A percentile compares a stretch with the other conserved stretches of the same genome.
These are phyloP conservation scores for Laticauda colubrina DNA, from an alignment of 2,113 vertebrate species.

Conservation along the genomic window DNA sequence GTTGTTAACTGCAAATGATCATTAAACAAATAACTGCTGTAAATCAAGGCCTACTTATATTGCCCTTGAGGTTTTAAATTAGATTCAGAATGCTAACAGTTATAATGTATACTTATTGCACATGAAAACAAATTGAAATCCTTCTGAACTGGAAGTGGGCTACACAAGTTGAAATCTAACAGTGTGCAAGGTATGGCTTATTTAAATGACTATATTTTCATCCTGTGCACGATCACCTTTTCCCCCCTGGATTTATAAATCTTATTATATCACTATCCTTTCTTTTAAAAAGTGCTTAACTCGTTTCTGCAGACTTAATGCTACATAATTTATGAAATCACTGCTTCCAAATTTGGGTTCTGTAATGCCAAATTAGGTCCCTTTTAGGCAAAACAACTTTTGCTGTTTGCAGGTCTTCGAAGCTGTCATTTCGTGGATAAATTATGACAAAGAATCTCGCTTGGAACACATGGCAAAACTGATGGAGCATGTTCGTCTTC, in stretches of 20 bases:
- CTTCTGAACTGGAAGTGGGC: neutral
- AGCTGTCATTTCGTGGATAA: constrained; percentile 94
- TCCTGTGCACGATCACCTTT: neutral
- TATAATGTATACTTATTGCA: neutral
- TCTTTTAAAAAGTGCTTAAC: neutral
- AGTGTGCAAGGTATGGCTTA: neutral
- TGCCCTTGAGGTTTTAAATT: neutral
- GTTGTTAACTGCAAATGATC: too few species aligned
- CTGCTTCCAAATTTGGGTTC: constrained; percentile 17
- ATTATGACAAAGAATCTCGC: constrained; percentile 87
- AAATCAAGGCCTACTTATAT: neutral
- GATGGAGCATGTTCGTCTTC: constrained; percentile 94
- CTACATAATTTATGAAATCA: neutral
- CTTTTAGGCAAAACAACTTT: constrained; percentile 25
- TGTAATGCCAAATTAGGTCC: constrained; percentile 13
- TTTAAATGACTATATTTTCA: neutral
- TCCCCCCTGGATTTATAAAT: neutral
- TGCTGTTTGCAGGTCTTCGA: constrained; percentile 85
- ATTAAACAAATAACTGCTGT: too few species aligned
- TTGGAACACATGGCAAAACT: constrained; percentile 91
- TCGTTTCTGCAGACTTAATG: rapidly evolving
- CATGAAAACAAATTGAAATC: neutral
- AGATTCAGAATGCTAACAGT: neutral
- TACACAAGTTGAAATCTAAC: neutral
- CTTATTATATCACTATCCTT: neutral